phyloP scores from a whole-genome alignment of 37 sponge, comb jelly and placozoan species.

The Cliona cf. orientalis region DNA sequence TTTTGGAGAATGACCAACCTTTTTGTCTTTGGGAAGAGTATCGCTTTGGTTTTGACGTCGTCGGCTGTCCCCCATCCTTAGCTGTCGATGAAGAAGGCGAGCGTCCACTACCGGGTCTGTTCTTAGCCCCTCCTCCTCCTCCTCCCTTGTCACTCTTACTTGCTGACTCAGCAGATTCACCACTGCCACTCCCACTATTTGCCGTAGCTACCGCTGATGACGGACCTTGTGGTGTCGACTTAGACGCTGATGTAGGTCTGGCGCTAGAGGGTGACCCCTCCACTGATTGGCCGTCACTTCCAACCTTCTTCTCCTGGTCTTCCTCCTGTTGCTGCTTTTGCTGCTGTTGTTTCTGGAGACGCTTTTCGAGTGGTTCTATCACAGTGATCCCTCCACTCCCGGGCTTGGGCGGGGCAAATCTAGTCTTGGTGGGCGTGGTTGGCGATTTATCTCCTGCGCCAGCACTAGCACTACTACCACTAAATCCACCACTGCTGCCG shows the following conservation, averaged over 20 bases:
- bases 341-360: neutral
- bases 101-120: no score
- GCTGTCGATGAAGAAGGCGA: no score
- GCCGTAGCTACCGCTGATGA: neutral
- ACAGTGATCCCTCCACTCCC: conserved; percentile 14
- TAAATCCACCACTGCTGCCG: neutral
- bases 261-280: no score
- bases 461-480: no score
- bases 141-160: neutral
- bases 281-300: no score
- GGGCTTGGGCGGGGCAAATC: neutral
- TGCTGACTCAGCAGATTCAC: neutral
- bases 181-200: neutral
- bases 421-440: neutral
- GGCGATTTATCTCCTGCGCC: neutral
- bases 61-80: no score
- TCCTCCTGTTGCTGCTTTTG: neutral
- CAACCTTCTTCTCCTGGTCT: neutral
- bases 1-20: no score
- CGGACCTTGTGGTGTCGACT: neutral
- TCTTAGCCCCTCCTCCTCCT: neutral
- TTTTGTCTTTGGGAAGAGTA: conserved; percentile 62
- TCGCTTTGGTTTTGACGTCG: conserved; percentile 61
- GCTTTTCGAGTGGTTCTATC: conserved; percentile 17
- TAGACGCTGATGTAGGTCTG: neutral